Conservation (phyloP, 2,888 invertebrate genomes). For the Romanomermis culicivorax region DNA sequence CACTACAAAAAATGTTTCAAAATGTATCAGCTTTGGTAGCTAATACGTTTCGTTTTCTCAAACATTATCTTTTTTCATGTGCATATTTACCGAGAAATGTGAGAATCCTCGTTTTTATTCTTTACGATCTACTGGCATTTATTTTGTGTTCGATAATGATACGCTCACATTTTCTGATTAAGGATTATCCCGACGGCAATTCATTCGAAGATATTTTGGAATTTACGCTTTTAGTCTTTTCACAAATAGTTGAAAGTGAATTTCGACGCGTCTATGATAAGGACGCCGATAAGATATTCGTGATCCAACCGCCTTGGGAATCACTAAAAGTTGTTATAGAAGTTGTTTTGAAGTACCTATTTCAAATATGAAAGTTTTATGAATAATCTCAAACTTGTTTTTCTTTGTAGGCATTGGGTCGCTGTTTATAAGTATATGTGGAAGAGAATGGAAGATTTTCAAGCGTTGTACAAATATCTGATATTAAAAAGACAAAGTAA, state of each 20-base stretch:
- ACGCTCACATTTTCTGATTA: too few species aligned
- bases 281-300: neutral
- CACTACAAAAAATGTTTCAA: too few species aligned
- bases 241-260: neutral
- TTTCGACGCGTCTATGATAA: neutral
- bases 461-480: neutral
- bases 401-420: neutral
- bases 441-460: neutral
- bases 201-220: too few species aligned
- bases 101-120: too few species aligned
- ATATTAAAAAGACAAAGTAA: too few species aligned
- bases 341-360: neutral
- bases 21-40: too few species aligned
- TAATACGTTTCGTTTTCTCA: too few species aligned
- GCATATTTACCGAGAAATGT: too few species aligned
- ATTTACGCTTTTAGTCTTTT: neutral
- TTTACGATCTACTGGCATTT: too few species aligned
- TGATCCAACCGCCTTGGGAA: neutral
- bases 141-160: too few species aligned
- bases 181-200: too few species aligned
- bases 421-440: neutral
- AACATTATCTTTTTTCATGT: too few species aligned
- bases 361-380: neutral
- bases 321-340: neutral
- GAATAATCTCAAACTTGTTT: neutral